These are phyloP conservation scores for Mechanitis mazaeus DNA, from an alignment of 2,888 invertebrate species.

Conservation along the genomic window DNA sequence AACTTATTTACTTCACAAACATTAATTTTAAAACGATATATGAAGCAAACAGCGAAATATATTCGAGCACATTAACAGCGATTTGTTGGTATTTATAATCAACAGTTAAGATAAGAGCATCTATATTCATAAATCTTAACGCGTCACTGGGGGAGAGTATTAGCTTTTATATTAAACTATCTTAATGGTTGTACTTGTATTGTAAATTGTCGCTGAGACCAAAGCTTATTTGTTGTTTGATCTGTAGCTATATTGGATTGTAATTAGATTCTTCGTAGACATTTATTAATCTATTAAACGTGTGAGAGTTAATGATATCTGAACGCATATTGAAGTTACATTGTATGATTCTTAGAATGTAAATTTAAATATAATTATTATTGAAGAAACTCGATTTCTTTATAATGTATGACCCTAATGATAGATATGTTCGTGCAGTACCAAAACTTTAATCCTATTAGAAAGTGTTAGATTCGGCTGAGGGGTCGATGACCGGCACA, in stretches of 20 bases:
- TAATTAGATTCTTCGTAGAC: conserved; percentile 61
- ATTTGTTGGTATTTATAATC: conserved; percentile 12
- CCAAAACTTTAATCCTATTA: conserved; percentile 61
- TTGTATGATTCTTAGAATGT: not conserved
- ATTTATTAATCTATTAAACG: conserved; percentile 39
- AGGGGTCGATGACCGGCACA: conserved; percentile 59
- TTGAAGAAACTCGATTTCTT: not conserved
- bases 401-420: conserved; percentile 43
- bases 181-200: conserved; percentile 49
- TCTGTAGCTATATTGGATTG: conserved; percentile 62
- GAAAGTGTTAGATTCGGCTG: conserved; percentile 67
- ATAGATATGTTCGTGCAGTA: conserved; percentile 39
- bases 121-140: conserved; percentile 60
- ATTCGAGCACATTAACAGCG: too few relatives aligned
- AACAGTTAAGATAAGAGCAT: conserved; percentile 37
- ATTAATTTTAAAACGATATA: too few relatives aligned
- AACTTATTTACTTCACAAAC: too few relatives aligned
- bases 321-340: conserved; percentile 15
- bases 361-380: not conserved
- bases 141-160: conserved; percentile 50
- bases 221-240: conserved; percentile 71
- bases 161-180: conserved; percentile 44
- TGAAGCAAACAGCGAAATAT: too few relatives aligned
- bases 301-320: conserved; percentile 1
- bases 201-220: conserved; percentile 48